Percentiles rank a stretch among this genome's conserved stretches.
phyloP scores from a whole-genome alignment of 2,888 invertebrate genomes.

The Teleogryllus oceanicus region DNA sequence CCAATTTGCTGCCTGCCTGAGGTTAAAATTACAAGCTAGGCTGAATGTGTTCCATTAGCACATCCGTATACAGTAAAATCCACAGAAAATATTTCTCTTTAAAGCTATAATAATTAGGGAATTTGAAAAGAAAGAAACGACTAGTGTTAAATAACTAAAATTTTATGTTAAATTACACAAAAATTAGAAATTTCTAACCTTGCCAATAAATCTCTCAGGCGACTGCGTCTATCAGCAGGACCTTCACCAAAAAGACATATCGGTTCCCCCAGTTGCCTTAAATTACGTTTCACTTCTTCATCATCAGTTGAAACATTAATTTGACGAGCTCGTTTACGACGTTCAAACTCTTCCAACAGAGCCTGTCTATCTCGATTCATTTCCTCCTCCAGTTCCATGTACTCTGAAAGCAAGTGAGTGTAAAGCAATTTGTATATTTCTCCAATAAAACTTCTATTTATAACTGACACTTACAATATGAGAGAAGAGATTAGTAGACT shows the following conservation, averaged over 20 bases:
- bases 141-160: no score
- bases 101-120: no score
- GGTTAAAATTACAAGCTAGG: no score
- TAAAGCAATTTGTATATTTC: no score
- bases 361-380: slow-evolving; percentile 86
- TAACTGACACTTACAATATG: no score
- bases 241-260: slow-evolving; percentile 98
- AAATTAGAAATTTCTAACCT: slow-evolving; percentile 49
- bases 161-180: neutral
- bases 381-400: slow-evolving; percentile 83
- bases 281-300: slow-evolving; percentile 86
- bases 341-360: slow-evolving; percentile 91
- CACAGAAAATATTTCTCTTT: no score
- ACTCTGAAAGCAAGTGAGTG: slow-evolving; percentile 54
- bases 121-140: no score
- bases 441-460: no score
- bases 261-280: slow-evolving; percentile 90
- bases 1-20: no score
- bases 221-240: slow-evolving; percentile 89
- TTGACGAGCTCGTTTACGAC: slow-evolving; percentile 86
- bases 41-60: no score
- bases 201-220: slow-evolving; percentile 85
- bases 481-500: no score
- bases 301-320: slow-evolving; percentile 98
- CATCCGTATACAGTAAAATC: no score